Conservation (phyloP, 1,140 invertebrate species). For the Drosophila mojavensis region DNA sequence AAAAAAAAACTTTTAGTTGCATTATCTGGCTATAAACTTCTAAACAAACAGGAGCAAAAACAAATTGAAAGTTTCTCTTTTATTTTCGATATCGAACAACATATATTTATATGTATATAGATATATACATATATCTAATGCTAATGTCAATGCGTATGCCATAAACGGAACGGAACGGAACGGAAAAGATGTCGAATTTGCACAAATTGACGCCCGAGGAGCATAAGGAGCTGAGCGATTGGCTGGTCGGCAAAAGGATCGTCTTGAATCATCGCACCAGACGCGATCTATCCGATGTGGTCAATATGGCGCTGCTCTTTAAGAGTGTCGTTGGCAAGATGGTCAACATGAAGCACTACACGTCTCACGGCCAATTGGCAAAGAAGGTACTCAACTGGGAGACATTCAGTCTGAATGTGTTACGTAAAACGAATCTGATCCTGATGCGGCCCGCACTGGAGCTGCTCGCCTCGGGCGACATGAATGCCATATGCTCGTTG, state of each 20-base stretch:
- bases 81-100: neutral
- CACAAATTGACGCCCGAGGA: conserved; percentile 40
- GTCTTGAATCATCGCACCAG: conserved; percentile 45
- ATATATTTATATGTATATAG: too few relatives aligned
- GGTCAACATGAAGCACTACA: conserved; percentile 90
- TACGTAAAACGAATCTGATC: conserved; percentile 87
- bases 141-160: too few relatives aligned
- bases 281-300: conserved; percentile 85
- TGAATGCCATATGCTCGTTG: conserved; percentile 87
- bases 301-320: conserved; percentile 89
- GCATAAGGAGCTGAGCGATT: conserved; percentile 82
- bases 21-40: conserved; percentile 4
- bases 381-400: conserved; percentile 91
- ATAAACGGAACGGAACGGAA: neutral
- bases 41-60: neutral
- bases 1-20: conserved; percentile 1
- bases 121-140: too few relatives aligned
- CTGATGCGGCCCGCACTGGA: conserved; percentile 86
- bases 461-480: conserved; percentile 86
- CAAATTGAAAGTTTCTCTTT: conserved; percentile 10
- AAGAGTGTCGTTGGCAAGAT: conserved; percentile 88
- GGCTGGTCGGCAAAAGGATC: conserved; percentile 89
- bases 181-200: neutral
- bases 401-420: conserved; percentile 88
- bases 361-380: conserved; percentile 86